Conservation (phyloP, 2,113 vertebrate genomes). For the Motacilla alba region DNA sequence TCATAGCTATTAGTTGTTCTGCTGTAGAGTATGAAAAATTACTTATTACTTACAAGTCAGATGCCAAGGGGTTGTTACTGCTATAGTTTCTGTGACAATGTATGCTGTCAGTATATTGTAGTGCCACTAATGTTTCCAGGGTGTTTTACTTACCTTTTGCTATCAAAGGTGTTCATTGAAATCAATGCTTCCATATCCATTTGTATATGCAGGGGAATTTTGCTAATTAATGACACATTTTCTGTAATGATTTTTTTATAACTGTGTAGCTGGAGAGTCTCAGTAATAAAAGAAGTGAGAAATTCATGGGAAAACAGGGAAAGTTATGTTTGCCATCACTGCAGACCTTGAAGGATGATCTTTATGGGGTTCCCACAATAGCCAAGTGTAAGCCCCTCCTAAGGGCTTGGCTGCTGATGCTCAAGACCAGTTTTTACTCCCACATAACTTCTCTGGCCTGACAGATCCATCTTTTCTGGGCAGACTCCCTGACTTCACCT, state of each 20-base stretch:
- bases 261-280: not conserved
- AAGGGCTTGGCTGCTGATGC: not conserved
- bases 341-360: not conserved
- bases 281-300: not conserved
- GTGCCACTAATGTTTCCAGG: not conserved
- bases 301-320: not conserved
- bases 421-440: not conserved
- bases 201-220: not conserved
- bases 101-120: not conserved
- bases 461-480: not conserved
- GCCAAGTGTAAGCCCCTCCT: not conserved
- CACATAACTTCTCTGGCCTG: not conserved
- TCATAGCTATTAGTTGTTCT: not conserved
- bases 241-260: not conserved
- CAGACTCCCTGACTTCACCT: not conserved
- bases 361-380: not conserved
- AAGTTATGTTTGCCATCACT: not conserved
- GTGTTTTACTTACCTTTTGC: conserved; percentile 6
- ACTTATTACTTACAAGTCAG: not conserved
- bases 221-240: not conserved
- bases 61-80: not conserved
- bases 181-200: not conserved
- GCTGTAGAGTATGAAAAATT: not conserved
- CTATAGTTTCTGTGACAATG: not conserved
- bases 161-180: not conserved